These are phyloP conservation scores for Myotis myotis DNA, from an alignment of 2,797 vertebrate species.

Conservation along the genomic window DNA sequence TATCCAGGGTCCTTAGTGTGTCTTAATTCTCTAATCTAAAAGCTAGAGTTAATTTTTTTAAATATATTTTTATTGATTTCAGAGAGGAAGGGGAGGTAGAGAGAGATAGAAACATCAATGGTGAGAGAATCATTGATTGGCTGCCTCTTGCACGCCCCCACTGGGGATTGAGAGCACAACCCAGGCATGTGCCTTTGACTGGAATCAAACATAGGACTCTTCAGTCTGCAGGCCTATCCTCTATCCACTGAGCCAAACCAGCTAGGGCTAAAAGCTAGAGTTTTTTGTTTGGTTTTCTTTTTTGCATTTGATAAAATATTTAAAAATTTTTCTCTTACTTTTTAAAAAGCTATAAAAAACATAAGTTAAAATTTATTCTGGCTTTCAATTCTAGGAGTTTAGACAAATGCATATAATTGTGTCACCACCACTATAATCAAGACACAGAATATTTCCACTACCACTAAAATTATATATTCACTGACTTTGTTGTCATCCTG, in stretches of 20 bases:
- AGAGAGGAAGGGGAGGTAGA: too few species aligned
- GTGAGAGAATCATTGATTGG: too few species aligned
- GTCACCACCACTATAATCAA: background rate
- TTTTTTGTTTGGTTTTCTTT: background rate
- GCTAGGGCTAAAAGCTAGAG: background rate
- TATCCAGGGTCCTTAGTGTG: background rate
- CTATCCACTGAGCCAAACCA: too few species aligned
- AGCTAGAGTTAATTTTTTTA: background rate
- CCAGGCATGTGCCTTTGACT: too few species aligned
- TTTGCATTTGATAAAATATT: background rate
- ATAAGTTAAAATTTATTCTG: background rate
- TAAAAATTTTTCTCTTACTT: background rate
- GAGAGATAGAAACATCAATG: too few species aligned
- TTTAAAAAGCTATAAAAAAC: background rate
- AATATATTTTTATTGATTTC: too few species aligned
- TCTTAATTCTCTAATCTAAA: background rate
- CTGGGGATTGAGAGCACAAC: too few species aligned
- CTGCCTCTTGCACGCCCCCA: too few species aligned
- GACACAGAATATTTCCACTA: background rate
- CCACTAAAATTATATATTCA: background rate
- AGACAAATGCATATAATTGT: background rate
- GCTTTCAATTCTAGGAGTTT: background rate
- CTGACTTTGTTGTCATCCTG: background rate
- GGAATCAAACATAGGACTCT: too few species aligned
- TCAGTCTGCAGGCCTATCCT: too few species aligned